Evolutionary conservation across 2,888 invertebrate genomes (phyloP).

Genomic region (Cryptus armator): DNA sequence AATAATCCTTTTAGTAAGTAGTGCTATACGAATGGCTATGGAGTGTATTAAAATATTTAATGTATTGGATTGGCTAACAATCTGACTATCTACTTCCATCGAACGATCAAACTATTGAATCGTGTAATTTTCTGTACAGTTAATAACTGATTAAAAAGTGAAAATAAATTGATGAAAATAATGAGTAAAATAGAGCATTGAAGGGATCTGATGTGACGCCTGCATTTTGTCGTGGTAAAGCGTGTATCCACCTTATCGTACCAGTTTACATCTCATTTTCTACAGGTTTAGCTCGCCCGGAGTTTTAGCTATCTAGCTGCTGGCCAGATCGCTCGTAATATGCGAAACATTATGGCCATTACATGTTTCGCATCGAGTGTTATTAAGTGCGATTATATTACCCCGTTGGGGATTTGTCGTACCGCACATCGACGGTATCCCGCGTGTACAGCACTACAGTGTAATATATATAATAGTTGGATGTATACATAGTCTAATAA

Average conservation of each 20-base stretch:
- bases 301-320: conserved; percentile 10
- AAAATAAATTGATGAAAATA: background rate
- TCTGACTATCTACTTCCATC: too few species aligned
- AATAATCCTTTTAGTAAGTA: too few species aligned
- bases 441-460: background rate
- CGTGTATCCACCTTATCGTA: conserved; percentile 60
- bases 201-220: conserved; percentile 55
- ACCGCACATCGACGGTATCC: conserved; percentile 49
- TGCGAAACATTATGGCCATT: conserved; percentile 77
- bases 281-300: conserved; percentile 1
- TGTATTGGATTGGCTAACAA: too few species aligned
- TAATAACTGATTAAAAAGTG: background rate
- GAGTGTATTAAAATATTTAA: too few species aligned
- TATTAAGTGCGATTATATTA: conserved; percentile 82
- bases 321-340: conserved; percentile 45
- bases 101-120: background rate
- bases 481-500: conserved; percentile 16
- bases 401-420: conserved; percentile 71
- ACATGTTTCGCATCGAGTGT: conserved; percentile 80
- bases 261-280: conserved; percentile 57
- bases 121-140: background rate
- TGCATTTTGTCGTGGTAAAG: conserved; percentile 56
- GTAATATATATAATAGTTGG: conserved; percentile 14
- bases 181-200: conserved; percentile 20
- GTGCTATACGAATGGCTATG: too few species aligned